phyloP scores from a whole-genome alignment of 2,113 vertebrate genomes.

The Anas platyrhynchos region DNA sequence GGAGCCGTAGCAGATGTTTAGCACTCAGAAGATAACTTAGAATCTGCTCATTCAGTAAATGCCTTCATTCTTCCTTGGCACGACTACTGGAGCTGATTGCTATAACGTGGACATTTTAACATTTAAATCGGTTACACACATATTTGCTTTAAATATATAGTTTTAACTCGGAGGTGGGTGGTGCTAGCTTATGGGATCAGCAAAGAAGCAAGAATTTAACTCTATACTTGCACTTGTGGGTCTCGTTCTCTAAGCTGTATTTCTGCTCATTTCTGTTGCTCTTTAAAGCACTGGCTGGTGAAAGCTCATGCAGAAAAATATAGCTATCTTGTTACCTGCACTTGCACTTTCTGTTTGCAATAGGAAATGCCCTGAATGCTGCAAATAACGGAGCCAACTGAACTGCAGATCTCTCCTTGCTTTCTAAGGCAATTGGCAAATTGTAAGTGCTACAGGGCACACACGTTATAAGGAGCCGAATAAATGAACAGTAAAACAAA shows the following conservation, averaged over 20 bases:
- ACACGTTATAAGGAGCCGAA: neutral
- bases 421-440: slow-evolving; percentile 26
- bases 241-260: neutral
- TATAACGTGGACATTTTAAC: neutral
- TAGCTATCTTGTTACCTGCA: neutral
- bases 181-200: slow-evolving; percentile 49
- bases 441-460: neutral
- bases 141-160: slow-evolving; percentile 52
- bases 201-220: slow-evolving; percentile 51
- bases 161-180: slow-evolving; percentile 26
- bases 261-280: slow-evolving; percentile 14
- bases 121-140: slow-evolving; percentile 15
- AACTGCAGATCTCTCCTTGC: slow-evolving; percentile 30
- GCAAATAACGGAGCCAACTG: neutral
- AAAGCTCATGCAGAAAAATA: neutral
- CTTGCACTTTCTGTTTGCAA: neutral
- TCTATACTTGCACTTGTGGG: slow-evolving; percentile 28
- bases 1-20: slow-evolving; percentile 69
- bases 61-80: slow-evolving; percentile 62
- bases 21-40: slow-evolving; percentile 62
- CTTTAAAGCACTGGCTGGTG: neutral
- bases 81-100: slow-evolving; percentile 16
- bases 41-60: slow-evolving; percentile 76
- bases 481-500: slow-evolving; percentile 31
- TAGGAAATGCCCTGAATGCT: neutral